Base-by-base conservation (phyloP, 1,140 invertebrate genomes). In the Bombus consobrinus region DNA sequence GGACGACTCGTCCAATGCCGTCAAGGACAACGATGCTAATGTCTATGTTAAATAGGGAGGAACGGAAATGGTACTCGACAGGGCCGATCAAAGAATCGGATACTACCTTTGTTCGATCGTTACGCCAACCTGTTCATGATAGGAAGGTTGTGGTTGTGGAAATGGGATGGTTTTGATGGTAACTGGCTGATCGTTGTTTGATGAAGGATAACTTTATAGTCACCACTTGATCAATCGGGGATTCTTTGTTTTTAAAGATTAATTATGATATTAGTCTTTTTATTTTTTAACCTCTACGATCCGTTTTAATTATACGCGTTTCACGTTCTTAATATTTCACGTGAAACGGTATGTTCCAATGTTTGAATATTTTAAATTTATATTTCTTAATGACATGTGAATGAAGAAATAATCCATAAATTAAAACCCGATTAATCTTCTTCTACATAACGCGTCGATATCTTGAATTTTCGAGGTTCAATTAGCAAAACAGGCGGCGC, bases 11-110 rank as follows among this genome's bases (percentile, higher is more conserved):
- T 77, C 57, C 57, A 28, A 53, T 43, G n/a, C 43, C 32, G 28
- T 12, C 64, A 47, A 59, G 22, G 53, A 41, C 37, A 77, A 37
- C 34, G 34, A 77, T 77, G 81, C 74, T 69, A 83, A 83, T 75
- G 74, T 78, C 74, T 57, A 78, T 28, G 74, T 83, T 83, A 83
- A 77, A 78, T 47, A 78, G 74, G 74, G 34, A 53, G 62, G 59
- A 66, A 57, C 25, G 10, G 43, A 32, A 78, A 69, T 69, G 74
- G 34, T 83, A 83, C 81, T 83, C 74, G 64, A 77, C 32, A 8
- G 73, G 43, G 43, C 34, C 74, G 62, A 68, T 77, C 74, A 75
- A 83, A 83, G 62, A 78, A 78, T 68, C 47, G 74, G n/a, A 43
- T 57, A 41, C 74, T 57, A 47, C 6, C 43, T 68, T 53, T 32